Evolutionary conservation across 2,888 invertebrate genomes (phyloP).

Genomic region (Abscondita cerata): DNA sequence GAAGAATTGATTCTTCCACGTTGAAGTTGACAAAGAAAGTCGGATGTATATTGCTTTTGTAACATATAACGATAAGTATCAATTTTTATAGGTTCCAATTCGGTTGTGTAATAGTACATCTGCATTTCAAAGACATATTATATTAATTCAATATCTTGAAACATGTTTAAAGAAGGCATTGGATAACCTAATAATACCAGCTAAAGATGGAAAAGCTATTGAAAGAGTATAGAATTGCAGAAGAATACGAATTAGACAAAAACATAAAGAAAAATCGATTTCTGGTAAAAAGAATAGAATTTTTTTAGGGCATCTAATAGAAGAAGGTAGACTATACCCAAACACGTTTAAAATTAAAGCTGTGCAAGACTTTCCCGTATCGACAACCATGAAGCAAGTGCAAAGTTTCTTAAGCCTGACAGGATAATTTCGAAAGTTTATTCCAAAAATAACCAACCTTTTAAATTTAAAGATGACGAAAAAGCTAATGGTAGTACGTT

Average conservation of each 20-base stretch:
- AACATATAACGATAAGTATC: conserved; percentile 43
- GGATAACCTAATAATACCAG: conserved; percentile 36
- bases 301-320: conserved; percentile 40
- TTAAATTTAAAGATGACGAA: conserved; percentile 30
- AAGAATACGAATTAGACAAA: conserved; percentile 43
- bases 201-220: conserved; percentile 37
- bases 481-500: conserved; percentile 29
- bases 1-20: conserved; percentile 52
- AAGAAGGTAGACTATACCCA: conserved; percentile 43
- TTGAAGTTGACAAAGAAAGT: conserved; percentile 43
- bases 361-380: conserved; percentile 44
- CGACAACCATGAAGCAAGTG: conserved; percentile 42
- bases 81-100: conserved; percentile 54
- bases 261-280: conserved; percentile 53
- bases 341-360: conserved; percentile 43
- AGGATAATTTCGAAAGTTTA: conserved; percentile 51
- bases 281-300: conserved; percentile 35
- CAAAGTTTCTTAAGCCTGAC: conserved; percentile 50
- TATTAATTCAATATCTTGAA: conserved; percentile 46
- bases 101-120: conserved; percentile 52
- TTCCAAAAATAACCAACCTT: conserved; percentile 38
- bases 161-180: conserved; percentile 36
- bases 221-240: conserved; percentile 40
- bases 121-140: conserved; percentile 48
- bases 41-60: conserved; percentile 53